Evolutionary conservation across 37 sponge, comb jelly and placozoan genomes (phyloP), one percentile per base, ranked within the genome.

Genomic region (Aplysina aerophoba): DNA sequence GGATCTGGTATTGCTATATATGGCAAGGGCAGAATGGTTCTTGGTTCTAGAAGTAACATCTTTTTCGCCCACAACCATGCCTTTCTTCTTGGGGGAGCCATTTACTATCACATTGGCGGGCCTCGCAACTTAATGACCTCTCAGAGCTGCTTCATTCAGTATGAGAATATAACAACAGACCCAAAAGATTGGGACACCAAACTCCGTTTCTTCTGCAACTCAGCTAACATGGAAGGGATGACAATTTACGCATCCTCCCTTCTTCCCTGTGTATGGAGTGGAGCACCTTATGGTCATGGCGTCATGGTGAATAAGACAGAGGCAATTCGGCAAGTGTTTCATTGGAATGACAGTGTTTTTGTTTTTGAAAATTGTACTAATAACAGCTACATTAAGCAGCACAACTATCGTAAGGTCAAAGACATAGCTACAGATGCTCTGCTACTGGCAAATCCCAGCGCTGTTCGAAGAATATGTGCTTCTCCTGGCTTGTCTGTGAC

Each of bases 91-190:
- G 71, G 71, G 2, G 71, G 71, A 69, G 71, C 35, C 17, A 69
- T 69, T 4, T 69, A 69, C 34, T 35, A 69, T 35, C 34, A 8
- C 4, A 30, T 69, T n/a, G 34, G 19, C 1, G 71, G 71, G 34
- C 71, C 71, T 30, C 27, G 71, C 17, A 69, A 69, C 6, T 35
- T 69, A 30, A 69, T 69, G 71, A 35, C 30, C 33, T 6, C 35
- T 35, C 71, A 69, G 6, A 30, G 30, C 17, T 69, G 71, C 71
- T 69, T 69, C 34, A 31, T 69, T 31, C 71, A 69, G 71, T 69
- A 69, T 27, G 71, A 69, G 34, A 69, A 30, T 69, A 1, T 17
- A 15, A 69, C 71, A 35, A 30, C 30, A 27, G 35, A n/a, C 34
- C 71, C 71, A 69, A 30, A n/a, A 17, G 31, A 69, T 6, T 69